Conservation (phyloP, 2,113 vertebrate genomes). For the Pycnonotus jocosus region DNA sequence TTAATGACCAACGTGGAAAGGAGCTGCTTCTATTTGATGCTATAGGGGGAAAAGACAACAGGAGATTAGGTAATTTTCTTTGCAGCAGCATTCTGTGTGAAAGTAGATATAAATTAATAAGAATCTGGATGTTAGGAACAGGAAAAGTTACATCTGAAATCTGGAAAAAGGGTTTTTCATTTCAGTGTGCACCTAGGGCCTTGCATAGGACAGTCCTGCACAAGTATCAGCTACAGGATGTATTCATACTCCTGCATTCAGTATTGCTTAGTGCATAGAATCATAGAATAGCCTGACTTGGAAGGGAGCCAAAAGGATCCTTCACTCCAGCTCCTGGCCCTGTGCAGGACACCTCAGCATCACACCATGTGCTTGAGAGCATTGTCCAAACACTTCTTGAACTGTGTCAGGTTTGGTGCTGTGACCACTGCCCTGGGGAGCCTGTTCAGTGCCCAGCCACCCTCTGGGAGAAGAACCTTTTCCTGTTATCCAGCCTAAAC, state of each 20-base stretch:
- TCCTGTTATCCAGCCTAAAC: not conserved
- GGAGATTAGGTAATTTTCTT: not conserved
- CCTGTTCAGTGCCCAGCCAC: not conserved
- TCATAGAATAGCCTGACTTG: not conserved
- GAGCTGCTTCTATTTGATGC: not conserved
- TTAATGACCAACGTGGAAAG: not conserved
- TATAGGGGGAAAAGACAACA: not conserved
- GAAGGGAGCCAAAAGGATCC: not conserved
- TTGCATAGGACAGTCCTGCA: not conserved
- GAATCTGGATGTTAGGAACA: not conserved
- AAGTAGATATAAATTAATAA: not conserved
- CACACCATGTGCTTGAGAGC: not conserved
- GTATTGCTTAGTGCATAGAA: not conserved
- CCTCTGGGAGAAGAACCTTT: not conserved
- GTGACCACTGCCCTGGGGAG: not conserved
- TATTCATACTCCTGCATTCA: not conserved
- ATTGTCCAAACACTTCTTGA: not conserved
- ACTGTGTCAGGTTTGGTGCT: not conserved
- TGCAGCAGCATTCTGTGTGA: rapidly evolving
- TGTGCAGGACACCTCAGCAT: not conserved
- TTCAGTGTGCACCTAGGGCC: not conserved
- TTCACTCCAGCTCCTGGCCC: not conserved
- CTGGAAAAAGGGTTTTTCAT: not conserved
- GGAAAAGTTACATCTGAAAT: not conserved
- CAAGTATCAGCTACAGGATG: not conserved